A percentile compares a stretch with the other conserved stretches of the same genome.
Evolutionary conservation across 2,113 vertebrate genomes (phyloP).

Genomic region (Varanus komodoensis): DNA sequence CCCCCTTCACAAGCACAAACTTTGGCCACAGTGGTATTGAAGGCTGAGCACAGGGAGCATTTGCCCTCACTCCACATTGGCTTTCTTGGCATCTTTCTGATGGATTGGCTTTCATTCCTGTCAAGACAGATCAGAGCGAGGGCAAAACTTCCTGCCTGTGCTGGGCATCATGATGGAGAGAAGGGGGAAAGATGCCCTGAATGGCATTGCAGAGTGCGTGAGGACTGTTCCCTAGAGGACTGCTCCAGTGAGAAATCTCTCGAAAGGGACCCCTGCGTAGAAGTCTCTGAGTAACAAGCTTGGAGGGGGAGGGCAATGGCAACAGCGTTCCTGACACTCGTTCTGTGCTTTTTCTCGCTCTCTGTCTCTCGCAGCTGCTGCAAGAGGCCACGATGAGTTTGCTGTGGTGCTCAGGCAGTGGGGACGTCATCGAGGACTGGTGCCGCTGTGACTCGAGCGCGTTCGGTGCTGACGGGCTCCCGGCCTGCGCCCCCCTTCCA

Average conservation of each 20-base stretch:
- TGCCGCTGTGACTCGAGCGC: conserved; percentile 96
- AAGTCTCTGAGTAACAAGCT: accelerated
- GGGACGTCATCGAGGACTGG: conserved; percentile 98
- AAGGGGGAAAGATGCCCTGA: neutral
- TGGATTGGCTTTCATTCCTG: neutral
- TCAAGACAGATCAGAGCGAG: neutral
- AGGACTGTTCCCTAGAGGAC: neutral
- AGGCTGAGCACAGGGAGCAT: neutral
- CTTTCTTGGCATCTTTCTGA: neutral
- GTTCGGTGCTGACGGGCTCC: conserved; percentile 92
- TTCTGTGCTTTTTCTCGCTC: conserved; percentile 30
- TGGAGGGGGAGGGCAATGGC: accelerated
- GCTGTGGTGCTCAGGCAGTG: conserved; percentile 96
- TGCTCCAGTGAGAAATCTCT: neutral
- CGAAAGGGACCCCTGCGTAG: neutral
- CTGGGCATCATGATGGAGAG: too few species aligned
- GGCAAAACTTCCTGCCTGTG: neutral
- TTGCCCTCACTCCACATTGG: neutral
- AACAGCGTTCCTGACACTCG: accelerated
- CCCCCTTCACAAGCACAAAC: too few species aligned
- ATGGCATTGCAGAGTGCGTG: neutral
- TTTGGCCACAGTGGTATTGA: neutral
- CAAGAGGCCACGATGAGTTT: conserved; percentile 98
- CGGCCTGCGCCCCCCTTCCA: conserved; percentile 93
- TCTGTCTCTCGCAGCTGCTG: conserved; percentile 81